Evolutionary conservation across 92 coral and sea anemone genomes (phyloP).

Genomic region (Blastomussa wellsi): DNA sequence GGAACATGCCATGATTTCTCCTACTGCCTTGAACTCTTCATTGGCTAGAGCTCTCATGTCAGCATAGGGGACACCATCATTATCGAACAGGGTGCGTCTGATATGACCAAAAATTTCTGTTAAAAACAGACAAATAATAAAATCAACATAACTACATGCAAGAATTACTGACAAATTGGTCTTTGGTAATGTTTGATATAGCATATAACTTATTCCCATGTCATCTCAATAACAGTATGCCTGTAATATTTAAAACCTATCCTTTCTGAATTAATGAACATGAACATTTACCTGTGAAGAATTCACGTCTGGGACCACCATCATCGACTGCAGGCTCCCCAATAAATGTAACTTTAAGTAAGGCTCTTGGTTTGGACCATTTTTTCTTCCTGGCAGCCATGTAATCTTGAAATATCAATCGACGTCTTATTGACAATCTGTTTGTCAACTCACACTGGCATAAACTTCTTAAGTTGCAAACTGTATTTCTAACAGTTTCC

Average conservation of each 20-base stretch:
- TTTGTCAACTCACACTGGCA: slow-evolving; percentile 37
- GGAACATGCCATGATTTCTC: slow-evolving; percentile 67
- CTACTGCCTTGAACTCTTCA: slow-evolving; percentile 62
- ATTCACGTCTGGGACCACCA: slow-evolving; percentile 72
- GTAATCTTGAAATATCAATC: slow-evolving; percentile 49
- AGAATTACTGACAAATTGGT: too few species aligned
- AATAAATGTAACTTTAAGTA: slow-evolving; percentile 44
- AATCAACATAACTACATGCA: too few species aligned
- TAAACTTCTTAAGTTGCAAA: slow-evolving; percentile 30
- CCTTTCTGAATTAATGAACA: not conserved
- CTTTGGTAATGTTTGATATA: too few species aligned
- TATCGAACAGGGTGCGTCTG: slow-evolving; percentile 48
- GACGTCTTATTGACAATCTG: slow-evolving; percentile 53
- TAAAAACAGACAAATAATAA: slow-evolving; percentile 39
- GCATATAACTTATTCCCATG: too few species aligned
- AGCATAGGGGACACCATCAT: slow-evolving; percentile 58
- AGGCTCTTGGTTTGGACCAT: slow-evolving; percentile 40
- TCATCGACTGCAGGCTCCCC: slow-evolving; percentile 63
- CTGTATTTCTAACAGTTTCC: slow-evolving; percentile 40
- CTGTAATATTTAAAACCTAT: slow-evolving; percentile 32
- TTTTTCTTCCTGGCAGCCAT: slow-evolving; percentile 55
- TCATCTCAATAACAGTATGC: too few species aligned
- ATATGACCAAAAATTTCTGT: slow-evolving; percentile 59
- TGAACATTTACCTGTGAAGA: slow-evolving; percentile 60
- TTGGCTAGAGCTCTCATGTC: slow-evolving; percentile 67